Evolutionary conservation across 2,113 vertebrate species (phyloP).

Genomic region (Xiphophorus hellerii): DNA sequence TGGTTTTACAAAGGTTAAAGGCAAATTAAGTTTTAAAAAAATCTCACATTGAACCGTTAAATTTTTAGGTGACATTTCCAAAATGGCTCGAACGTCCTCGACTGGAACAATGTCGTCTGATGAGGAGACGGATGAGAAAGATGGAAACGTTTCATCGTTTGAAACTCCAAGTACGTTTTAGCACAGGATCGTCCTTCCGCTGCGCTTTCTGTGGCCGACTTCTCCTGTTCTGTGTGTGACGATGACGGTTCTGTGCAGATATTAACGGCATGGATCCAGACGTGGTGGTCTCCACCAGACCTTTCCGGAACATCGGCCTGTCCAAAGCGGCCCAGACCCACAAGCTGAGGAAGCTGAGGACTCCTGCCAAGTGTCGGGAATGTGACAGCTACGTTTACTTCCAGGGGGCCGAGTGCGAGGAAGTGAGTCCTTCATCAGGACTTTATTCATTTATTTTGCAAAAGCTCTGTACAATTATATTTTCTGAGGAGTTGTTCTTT

Average conservation of each 20-base stretch:
- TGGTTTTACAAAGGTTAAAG: neutral
- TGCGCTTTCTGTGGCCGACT: neutral
- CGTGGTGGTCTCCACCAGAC: conserved; percentile 81
- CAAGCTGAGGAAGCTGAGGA: conserved; percentile 89
- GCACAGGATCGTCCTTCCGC: neutral
- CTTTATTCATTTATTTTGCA: neutral
- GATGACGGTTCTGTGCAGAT: conserved; percentile 67
- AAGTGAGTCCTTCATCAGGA: conserved; percentile 78
- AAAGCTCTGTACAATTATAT: no score
- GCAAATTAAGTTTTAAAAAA: neutral
- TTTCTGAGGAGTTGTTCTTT: no score
- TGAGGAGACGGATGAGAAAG: conserved; percentile 87
- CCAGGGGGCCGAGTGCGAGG: conserved; percentile 96
- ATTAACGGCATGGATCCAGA: conserved; percentile 87
- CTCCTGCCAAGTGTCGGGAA: conserved; percentile 92
- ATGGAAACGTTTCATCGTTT: conserved; percentile 77
- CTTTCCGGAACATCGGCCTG: conserved; percentile 89
- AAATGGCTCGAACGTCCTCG: conserved; percentile 81
- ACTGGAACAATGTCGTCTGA: conserved; percentile 86
- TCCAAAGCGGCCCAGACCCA: conserved; percentile 95
- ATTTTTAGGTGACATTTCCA: conserved; percentile 85
- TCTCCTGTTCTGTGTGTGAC: neutral
- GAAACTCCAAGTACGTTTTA: conserved; percentile 81
- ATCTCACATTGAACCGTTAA: neutral
- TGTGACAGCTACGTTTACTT: conserved; percentile 99